phyloP scores from a whole-genome alignment of 2,113 vertebrate species.

The Tretioscincus oriximinensis region DNA sequence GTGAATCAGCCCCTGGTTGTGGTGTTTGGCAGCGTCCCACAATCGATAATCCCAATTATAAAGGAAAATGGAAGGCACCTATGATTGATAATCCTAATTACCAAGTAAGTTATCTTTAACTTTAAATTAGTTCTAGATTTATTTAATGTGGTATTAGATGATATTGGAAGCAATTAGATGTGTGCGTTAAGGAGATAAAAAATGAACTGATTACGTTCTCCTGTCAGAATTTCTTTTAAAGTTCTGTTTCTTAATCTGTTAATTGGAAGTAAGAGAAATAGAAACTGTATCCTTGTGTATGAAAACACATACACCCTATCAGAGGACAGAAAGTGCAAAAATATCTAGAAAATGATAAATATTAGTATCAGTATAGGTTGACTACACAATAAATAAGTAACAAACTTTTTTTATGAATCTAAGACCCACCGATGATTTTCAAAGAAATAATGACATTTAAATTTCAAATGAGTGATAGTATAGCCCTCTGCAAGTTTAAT shows the following conservation, averaged over 20 bases:
- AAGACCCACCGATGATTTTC: not conserved
- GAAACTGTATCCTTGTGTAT: not conserved
- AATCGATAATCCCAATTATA: constrained; percentile 95
- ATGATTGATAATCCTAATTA: constrained; percentile 99
- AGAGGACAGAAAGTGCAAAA: not conserved
- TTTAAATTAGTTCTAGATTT: not conserved
- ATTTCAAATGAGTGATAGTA: not conserved
- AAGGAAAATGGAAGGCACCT: constrained; percentile 97
- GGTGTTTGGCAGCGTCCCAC: constrained; percentile 89
- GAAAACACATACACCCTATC: not conserved
- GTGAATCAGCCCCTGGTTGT: constrained; percentile 90
- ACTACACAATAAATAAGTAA: not conserved
- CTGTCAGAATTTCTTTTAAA: not conserved
- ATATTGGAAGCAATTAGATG: not conserved
- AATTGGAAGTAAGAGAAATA: not conserved
- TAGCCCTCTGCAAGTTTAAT: too few species aligned
- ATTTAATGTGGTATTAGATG: not conserved
- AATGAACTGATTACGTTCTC: not conserved
- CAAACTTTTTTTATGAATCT: not conserved
- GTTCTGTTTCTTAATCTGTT: not conserved
- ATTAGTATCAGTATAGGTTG: not conserved
- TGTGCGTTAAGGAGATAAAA: not conserved
- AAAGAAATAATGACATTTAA: not conserved
- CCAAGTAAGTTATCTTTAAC: constrained; percentile 79
- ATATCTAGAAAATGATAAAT: not conserved